Base-by-base conservation (phyloP, 1,140 invertebrate genomes). In the Drosophila setifemur region DNA sequence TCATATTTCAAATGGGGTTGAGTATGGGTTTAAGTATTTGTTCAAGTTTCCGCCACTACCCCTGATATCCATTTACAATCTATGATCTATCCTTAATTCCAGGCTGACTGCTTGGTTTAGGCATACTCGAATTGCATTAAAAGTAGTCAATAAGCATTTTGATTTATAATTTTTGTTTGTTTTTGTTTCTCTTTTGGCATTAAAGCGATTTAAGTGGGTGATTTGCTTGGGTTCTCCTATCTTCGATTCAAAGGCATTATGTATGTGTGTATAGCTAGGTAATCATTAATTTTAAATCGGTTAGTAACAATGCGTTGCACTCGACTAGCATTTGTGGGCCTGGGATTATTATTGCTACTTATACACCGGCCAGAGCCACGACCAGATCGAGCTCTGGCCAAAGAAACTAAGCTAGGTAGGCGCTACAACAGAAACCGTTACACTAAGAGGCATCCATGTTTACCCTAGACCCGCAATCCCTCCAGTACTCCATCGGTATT, bases 391-490 rank as follows among this genome's bases (percentile, higher is more conserved):
- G 45, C 40, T 53, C 53, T 68, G 66, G 54, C 61, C 66, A 85
- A 85, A 67, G 26, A 74, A 83, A 83, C 52, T 85, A 83, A 71
- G 70, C 74, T 75, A 78, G 58, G 53, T 63, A 64, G 57, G 68
- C 61, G 55, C 64, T 83, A 83, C 79, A 79, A 85, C 71, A 85
- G 79, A 85, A 85, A 86, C 79, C 79, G 82, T 85, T 86, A 86
- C 61, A 83, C 79, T 83, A 83, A 83, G 79, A 83, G 79, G 79
- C 79, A 74, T 83, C 60, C 64, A 45, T 79, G 55, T 67, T 83
- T 72, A 75, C 40, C 74, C 74, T 86, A 79, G 54, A 83, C 79
- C 79, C 81, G 79, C 79, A 67, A 85, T 67, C 64, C 50, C 26
- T 79, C 58, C 54, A 63, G 14, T 45, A 35, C 29, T 25, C 33